Evolutionary conservation across 2,888 invertebrate genomes (phyloP).

Genomic region (Tipula confusa): DNA sequence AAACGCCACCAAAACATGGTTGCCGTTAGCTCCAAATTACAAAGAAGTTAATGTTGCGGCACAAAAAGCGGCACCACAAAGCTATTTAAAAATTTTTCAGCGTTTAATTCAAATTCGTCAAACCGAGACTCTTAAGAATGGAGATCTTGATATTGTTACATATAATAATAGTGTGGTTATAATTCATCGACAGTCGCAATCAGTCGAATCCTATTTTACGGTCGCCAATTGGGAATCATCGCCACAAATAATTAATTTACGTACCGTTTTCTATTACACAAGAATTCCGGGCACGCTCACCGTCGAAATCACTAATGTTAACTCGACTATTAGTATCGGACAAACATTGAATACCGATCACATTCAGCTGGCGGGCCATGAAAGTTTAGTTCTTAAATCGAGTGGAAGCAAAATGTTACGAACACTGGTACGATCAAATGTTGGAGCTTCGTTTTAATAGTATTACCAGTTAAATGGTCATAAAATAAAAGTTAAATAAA

Average conservation of each 20-base stretch:
- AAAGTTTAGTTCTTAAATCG: background rate
- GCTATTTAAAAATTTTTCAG: conserved; percentile 60
- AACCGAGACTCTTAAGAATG: background rate
- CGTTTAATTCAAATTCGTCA: conserved; percentile 44
- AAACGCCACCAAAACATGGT: conserved; percentile 45
- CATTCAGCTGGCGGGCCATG: background rate
- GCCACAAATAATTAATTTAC: background rate
- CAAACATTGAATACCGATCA: background rate
- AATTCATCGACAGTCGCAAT: background rate
- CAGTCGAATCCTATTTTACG: background rate
- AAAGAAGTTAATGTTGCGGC: conserved; percentile 54
- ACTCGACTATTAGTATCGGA: background rate
- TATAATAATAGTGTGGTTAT: background rate
- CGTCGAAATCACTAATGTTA: background rate
- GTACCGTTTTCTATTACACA: background rate
- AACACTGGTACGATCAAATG: too few relatives aligned
- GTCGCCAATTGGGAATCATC: background rate
- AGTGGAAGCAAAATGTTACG: background rate
- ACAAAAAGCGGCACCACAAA: conserved; percentile 47
- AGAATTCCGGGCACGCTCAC: background rate
- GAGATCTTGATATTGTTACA: background rate
- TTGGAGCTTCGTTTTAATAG: too few relatives aligned
- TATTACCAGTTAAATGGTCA: too few relatives aligned
- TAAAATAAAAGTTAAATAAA: too few relatives aligned
- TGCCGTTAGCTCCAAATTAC: conserved; percentile 52